Evolutionary conservation across 2,113 vertebrate genomes (phyloP).

Genomic region (Tringa solitaria): DNA sequence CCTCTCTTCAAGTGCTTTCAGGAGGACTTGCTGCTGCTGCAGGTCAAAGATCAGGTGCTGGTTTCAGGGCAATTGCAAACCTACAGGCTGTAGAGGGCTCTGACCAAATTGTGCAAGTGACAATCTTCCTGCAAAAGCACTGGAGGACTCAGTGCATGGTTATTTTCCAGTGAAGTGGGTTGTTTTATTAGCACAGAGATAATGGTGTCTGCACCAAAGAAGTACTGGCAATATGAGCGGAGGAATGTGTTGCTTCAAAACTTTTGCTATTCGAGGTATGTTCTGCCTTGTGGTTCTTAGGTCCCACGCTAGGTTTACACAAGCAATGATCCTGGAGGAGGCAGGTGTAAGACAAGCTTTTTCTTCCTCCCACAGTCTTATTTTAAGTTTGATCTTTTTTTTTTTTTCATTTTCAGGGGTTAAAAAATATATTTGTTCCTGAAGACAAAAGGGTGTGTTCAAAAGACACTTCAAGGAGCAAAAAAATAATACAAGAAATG

Average conservation of each 20-base stretch:
- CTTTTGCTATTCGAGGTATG: neutral
- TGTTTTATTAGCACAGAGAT: neutral
- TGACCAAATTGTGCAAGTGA: neutral
- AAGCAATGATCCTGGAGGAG: neutral
- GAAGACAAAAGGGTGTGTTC: neutral
- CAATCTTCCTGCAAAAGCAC: neutral
- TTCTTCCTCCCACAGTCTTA: neutral
- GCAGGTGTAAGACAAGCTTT: neutral
- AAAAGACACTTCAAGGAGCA: neutral
- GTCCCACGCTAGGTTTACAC: rapidly evolving
- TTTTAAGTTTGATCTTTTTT: neutral
- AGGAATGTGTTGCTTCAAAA: neutral
- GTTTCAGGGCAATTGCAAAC: rapidly evolving
- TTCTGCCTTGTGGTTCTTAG: neutral
- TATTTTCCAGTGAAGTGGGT: neutral
- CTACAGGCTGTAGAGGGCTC: neutral
- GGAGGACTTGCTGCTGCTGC: neutral
- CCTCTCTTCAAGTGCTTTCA: neutral
- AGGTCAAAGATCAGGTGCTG: neutral
- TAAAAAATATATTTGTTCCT: neutral
- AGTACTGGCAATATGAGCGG: neutral
- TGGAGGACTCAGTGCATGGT: neutral
- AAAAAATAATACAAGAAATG: neutral
- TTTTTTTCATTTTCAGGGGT: neutral
- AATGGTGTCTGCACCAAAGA: neutral